Conservation (phyloP, 2,888 invertebrate species). For the Aleiodes alternator region DNA sequence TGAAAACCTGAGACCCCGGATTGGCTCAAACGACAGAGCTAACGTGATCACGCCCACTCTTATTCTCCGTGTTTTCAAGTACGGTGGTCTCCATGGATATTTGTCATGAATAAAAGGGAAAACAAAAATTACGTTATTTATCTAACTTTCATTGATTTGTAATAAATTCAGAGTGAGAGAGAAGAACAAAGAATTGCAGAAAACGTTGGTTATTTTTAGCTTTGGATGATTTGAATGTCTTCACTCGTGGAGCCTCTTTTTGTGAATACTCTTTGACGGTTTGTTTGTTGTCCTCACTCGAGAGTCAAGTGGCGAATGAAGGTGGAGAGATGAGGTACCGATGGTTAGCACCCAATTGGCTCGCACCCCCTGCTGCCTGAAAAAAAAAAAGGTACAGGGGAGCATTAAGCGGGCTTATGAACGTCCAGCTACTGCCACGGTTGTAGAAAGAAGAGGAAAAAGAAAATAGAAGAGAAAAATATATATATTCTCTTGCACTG, state of each 20-base stretch:
- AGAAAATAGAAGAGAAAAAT: constrained; percentile 44
- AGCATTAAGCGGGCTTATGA: constrained; percentile 24
- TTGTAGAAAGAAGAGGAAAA: constrained; percentile 34
- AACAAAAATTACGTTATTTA: not conserved
- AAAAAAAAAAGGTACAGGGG: constrained; percentile 59
- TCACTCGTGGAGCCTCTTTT: not conserved
- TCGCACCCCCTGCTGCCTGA: constrained; percentile 57
- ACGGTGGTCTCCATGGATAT: constrained; percentile 27
- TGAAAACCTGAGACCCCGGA: constrained; percentile 36
- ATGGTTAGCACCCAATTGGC: constrained; percentile 66
- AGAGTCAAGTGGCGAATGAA: constrained; percentile 64
- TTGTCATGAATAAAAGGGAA: constrained; percentile 18
- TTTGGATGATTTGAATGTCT: not conserved
- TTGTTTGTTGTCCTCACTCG: constrained; percentile 63
- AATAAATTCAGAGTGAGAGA: not conserved
- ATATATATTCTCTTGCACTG: constrained; percentile 23
- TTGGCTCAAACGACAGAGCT: constrained; percentile 45
- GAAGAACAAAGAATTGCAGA: not conserved
- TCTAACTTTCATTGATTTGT: not conserved
- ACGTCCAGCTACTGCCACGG: constrained; percentile 36
- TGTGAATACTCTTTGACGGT: constrained; percentile 43
- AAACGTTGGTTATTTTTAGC: too few relatives aligned
- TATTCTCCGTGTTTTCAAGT: constrained; percentile 26
- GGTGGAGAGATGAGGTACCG: constrained; percentile 50
- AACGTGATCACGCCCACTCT: constrained; percentile 47